Evolutionary conservation across 2,797 vertebrate species (phyloP).

Genomic region (Hippocampus kuda): DNA sequence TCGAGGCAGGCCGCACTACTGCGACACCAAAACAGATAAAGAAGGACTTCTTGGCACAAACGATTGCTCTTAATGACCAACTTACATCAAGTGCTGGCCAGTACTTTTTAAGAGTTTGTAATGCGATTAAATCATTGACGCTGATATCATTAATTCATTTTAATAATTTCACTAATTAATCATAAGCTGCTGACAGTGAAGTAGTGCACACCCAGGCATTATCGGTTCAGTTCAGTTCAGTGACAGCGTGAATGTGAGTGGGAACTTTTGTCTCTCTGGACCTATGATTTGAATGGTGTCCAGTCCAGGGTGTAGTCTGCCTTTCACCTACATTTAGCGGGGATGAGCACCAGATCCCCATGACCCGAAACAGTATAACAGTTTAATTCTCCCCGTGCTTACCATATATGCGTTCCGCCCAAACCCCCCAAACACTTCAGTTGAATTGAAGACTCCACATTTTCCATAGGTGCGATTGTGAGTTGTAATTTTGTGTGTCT

Average conservation of each 20-base stretch:
- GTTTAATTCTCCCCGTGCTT: background rate
- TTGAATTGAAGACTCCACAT: too few relatives aligned
- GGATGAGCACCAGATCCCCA: too few relatives aligned
- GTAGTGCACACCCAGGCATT: background rate
- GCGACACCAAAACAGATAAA: conserved; percentile 3
- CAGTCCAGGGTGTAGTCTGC: background rate
- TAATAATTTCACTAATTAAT: background rate
- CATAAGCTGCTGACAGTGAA: background rate
- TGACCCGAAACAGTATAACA: too few relatives aligned
- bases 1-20: conserved; percentile 38
- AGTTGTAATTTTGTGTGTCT: too few relatives aligned
- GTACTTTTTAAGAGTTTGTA: background rate
- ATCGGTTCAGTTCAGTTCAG: background rate
- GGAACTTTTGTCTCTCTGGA: background rate
- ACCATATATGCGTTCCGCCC: too few relatives aligned
- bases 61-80: conserved; percentile 2
- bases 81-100: background rate
- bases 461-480: too few relatives aligned
- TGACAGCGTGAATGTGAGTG: background rate
- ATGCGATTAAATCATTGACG: background rate
- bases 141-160: background rate
- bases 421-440: too few relatives aligned
- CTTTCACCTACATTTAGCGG: too few relatives aligned
- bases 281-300: background rate
- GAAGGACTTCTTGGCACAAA: conserved; percentile 1